Evolutionary conservation across 2,888 invertebrate genomes (phyloP).

Genomic region (Prosapia bicincta): DNA sequence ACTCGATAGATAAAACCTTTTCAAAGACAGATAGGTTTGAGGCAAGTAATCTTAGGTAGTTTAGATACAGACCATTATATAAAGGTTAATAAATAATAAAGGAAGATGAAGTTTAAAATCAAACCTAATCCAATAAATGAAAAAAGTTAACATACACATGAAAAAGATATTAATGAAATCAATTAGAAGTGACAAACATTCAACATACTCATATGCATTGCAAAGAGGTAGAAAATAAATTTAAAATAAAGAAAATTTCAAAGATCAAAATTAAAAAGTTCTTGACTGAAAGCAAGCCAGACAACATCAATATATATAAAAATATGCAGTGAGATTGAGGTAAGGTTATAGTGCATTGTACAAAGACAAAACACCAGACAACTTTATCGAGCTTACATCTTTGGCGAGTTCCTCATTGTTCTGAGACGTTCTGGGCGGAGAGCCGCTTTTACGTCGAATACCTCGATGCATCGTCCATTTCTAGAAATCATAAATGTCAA

Average conservation of each 20-base stretch:
- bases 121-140: too few relatives aligned
- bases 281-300: neutral
- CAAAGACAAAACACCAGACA: neutral
- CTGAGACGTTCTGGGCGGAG: constrained; percentile 47
- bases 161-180: too few relatives aligned
- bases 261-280: too few relatives aligned
- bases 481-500: constrained; percentile 47
- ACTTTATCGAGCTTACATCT: constrained; percentile 19
- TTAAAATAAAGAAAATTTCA: too few relatives aligned
- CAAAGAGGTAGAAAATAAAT: neutral
- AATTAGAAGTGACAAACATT: neutral
- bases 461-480: constrained; percentile 80
- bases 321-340: too few relatives aligned
- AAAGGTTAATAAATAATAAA: too few relatives aligned
- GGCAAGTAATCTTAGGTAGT: too few relatives aligned
- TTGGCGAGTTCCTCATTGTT: constrained; percentile 28
- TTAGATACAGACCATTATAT: too few relatives aligned
- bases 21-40: too few relatives aligned
- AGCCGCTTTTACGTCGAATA: constrained; percentile 67
- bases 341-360: neutral
- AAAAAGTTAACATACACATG: constrained; percentile 40
- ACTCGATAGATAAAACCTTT: too few relatives aligned
- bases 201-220: neutral
- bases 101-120: too few relatives aligned
- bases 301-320: too few relatives aligned